Base-by-base conservation (phyloP, 2,113 vertebrate genomes). In the Oncorhynchus clarkii region DNA sequence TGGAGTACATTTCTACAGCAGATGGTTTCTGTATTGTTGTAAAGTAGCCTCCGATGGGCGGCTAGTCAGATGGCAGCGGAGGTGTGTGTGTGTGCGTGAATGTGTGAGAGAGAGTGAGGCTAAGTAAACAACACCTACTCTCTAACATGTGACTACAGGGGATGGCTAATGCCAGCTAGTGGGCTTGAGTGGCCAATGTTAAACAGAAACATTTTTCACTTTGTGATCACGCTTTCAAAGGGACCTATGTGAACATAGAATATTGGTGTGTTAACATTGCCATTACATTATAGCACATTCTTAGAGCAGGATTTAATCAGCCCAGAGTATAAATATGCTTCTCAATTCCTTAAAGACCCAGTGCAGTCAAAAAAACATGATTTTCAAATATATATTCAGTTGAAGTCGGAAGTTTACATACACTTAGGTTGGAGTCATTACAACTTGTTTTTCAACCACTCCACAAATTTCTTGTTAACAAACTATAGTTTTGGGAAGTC, bases 1-100 rank as follows among this genome's bases (percentile, higher is more conserved):
- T 77, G 67, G 77, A 88, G 85, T 85, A 74, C 64, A 85, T 85
- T 84, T 82, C 31, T 73, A 76, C 88, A 80, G 81, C 86, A 89
- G 88, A 87, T 89, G 86, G 82, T 86, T 89, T 74, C 79, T 72
- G 79, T 78, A 78, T 70, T 70, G 77, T 71, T 80, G 77, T 74
- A 87, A 87, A 80, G 70, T 79, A 81, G 79, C 76, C 76, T 78
- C 77, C 75, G 74, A 84, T 74, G 83, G 73, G 72, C 72, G 26
- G 4, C 64, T 6, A 66, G 26, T 66, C 26, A 66, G 39, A 45
- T 45, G 39, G 39, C 39, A 45, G 39, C 2, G 39, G 9, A 45
- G 39, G 9, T 45, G 9, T 11, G 39, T 9, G 39, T 67, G 16
- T 48, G 57, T 62, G 31, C 0, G 14, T 73, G 76, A 45, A 9